Percentiles rank a stretch among this genome's conserved stretches.
These are phyloP conservation scores for Mus minutoides DNA, from an alignment of 2,797 vertebrate genomes.

Conservation along the genomic window DNA sequence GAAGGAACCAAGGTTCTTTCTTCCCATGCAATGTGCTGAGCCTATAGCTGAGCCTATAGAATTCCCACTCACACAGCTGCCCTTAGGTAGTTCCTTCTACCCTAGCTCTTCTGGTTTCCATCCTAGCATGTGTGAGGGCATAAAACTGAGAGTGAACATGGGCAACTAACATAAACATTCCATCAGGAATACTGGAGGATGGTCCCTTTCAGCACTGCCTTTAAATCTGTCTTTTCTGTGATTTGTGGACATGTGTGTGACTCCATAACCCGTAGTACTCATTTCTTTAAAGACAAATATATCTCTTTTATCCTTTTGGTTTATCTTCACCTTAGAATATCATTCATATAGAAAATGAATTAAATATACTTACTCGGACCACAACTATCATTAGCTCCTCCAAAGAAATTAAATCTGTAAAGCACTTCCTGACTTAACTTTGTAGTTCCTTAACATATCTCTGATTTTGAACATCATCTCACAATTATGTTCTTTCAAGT, in stretches of 20 bases:
- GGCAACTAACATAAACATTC: background rate
- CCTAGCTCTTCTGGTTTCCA: background rate
- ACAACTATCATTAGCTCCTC: background rate
- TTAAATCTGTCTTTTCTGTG: background rate
- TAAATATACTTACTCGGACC: background rate
- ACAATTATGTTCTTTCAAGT: conserved; percentile 45
- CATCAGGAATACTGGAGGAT: background rate
- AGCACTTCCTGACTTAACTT: conserved; percentile 4
- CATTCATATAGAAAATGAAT: background rate
- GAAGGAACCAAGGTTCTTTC: background rate
- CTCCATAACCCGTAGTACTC: background rate
- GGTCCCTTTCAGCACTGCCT: background rate
- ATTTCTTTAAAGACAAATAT: background rate
- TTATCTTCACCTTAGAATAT: background rate
- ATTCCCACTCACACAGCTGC: background rate
- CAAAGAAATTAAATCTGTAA: background rate
- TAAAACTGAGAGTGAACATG: background rate
- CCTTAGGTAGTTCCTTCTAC: background rate
- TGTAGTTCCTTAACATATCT: background rate
- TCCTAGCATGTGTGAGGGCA: background rate
- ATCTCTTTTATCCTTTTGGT: background rate
- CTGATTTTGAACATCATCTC: conserved; percentile 44
- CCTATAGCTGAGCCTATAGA: background rate
- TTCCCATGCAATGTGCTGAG: background rate
- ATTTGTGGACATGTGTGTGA: background rate